Base-by-base conservation (phyloP, 1,140 invertebrate genomes). In the Condylostylus longicornis region DNA sequence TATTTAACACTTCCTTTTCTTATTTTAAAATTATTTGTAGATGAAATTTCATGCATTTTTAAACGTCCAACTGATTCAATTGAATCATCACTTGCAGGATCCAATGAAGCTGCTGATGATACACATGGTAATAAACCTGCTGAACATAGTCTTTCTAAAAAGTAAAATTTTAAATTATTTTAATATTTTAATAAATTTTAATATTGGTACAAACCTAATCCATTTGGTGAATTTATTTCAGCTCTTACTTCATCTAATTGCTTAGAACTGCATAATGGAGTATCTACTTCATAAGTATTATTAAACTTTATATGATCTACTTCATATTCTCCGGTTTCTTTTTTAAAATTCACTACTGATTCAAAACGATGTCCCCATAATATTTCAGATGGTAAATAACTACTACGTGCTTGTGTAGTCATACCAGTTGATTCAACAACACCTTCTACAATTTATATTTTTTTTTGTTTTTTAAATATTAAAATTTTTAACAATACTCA, bases 251-350 rank as follows among this genome's bases (percentile, higher is more conserved):
- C 74, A 48, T 80, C 77, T 18, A 82, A 62, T 45, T 79, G 70
- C 46, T 73, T 72, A 19, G 79, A 72, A 42, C 76, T 79, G 52
- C 79, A 84, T 13, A 81, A 59, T 2, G 79, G 79, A 2, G 80
- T 84, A 47, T 88, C 83, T 21, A 91, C 83, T 54, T 86, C 81
- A 49, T 82, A 81, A 2, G 86, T 90, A 56, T 84, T 83, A 59
- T 94, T 87, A 57, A 94, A 94, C 27, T 84, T 67, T n/a, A 78
- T 83, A 61, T 90, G 91, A 61, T 93, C 85, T 18, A 93, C 69
- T 58, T 84, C 75, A 58, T 91, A 91, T 54, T 88, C 82, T 5
- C 86, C 86, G n/a, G 83, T 80, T 46, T 90, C 85, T 54, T 86
- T 85, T 51, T 82, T 80, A 61, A 88, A 93, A 9, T 79, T 75